Percentiles rank a stretch among this genome's conserved stretches.
phyloP scores from a whole-genome alignment of 2,113 vertebrate species.

The Platysternon megacephalum region DNA sequence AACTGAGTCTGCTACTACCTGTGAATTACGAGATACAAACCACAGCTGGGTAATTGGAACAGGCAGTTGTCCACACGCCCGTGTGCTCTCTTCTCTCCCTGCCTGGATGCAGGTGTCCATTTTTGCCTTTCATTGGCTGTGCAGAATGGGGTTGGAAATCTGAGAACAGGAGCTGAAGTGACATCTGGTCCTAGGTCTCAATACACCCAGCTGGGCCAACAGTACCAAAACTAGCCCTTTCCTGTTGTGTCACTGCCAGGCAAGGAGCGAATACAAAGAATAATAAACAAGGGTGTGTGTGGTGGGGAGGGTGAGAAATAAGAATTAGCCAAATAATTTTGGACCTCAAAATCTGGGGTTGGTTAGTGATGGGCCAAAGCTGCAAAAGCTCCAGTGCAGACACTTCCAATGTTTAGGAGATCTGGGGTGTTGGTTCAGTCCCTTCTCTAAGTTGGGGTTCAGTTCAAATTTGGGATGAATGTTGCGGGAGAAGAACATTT shows the following conservation, averaged over 20 bases:
- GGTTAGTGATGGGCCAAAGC: not conserved
- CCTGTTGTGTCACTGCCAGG: not conserved
- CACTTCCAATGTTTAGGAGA: not conserved
- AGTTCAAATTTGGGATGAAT: not conserved
- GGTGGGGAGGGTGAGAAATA: not conserved
- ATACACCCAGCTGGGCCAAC: not conserved
- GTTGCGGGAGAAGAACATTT: not conserved
- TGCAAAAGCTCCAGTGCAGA: not conserved
- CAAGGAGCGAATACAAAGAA: not conserved
- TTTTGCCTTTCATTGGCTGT: constrained; percentile 14
- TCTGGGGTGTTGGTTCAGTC: not conserved
- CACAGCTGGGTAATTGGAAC: constrained; percentile 6
- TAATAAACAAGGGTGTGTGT: not conserved
- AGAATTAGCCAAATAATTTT: not conserved
- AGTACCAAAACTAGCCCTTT: not conserved
- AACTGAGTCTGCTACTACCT: not conserved
- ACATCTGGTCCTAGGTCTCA: not conserved
- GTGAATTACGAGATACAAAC: not conserved
- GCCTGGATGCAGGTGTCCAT: not conserved
- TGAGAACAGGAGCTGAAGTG: not conserved
- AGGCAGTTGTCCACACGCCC: not conserved
- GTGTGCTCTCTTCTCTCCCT: not conserved
- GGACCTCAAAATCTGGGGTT: not conserved
- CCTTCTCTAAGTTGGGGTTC: not conserved
- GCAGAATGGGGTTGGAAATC: not conserved